Conservation (phyloP, 2,888 invertebrate species). For the Scaptomyza polygonia region DNA sequence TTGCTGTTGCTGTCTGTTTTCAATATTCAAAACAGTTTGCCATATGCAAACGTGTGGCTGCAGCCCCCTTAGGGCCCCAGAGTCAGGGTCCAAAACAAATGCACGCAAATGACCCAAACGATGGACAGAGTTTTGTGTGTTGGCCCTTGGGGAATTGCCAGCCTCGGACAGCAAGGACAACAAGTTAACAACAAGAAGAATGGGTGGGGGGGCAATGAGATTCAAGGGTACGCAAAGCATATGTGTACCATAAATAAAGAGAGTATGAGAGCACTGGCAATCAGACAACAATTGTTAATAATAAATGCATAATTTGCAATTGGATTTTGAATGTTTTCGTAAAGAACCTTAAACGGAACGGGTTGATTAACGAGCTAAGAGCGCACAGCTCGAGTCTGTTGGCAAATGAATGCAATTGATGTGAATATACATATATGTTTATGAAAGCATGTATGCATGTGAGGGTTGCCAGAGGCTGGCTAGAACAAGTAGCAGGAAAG, state of each 20-base stretch:
- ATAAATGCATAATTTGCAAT: slow-evolving; percentile 81
- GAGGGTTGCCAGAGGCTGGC: not conserved
- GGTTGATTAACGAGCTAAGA: slow-evolving; percentile 68
- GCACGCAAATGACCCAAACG: slow-evolving; percentile 74
- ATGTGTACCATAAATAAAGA: slow-evolving; percentile 11
- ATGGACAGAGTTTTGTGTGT: slow-evolving; percentile 50
- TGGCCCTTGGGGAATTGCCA: slow-evolving; percentile 55
- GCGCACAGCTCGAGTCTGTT: slow-evolving; percentile 1
- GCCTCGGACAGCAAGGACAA: slow-evolving; percentile 27
- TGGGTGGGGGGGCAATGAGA: not conserved
- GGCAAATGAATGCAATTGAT: slow-evolving; percentile 30
- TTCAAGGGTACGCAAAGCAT: not conserved
- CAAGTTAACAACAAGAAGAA: not conserved
- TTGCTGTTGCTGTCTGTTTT: slow-evolving; percentile 57
- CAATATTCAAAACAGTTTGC: slow-evolving; percentile 75
- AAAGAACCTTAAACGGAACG: slow-evolving; percentile 39
- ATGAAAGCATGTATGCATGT: not conserved
- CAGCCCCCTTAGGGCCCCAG: slow-evolving; percentile 38
- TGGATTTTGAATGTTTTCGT: slow-evolving; percentile 74
- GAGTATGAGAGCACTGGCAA: slow-evolving; percentile 44
- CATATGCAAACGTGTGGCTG: slow-evolving; percentile 71
- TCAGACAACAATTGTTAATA: slow-evolving; percentile 79
- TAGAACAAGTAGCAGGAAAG: slow-evolving; percentile 15
- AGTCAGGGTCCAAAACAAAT: slow-evolving; percentile 66
- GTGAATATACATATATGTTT: slow-evolving; percentile 2